Conservation (phyloP, 2,888 invertebrate genomes). For the Himalopsyche anomala region DNA sequence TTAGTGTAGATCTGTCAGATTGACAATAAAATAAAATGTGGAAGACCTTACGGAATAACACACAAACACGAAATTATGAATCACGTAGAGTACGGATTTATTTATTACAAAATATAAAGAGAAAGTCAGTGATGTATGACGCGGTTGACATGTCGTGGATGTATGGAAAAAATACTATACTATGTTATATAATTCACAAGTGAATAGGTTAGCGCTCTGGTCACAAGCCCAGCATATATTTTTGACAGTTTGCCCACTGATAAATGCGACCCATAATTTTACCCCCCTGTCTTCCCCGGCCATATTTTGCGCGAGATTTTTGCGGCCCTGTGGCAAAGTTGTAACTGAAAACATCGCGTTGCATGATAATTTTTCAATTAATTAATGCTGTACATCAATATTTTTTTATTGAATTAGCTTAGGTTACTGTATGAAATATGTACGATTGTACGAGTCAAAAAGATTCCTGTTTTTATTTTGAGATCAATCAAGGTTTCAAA, state of each 20-base stretch:
- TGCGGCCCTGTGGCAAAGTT: conserved; percentile 3
- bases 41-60: too few relatives aligned
- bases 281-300: conserved; percentile 47
- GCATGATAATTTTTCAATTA: too few relatives aligned
- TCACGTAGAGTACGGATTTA: conserved; percentile 16
- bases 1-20: too few relatives aligned
- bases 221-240: conserved; percentile 57
- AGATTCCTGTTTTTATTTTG: too few relatives aligned
- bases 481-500: too few relatives aligned
- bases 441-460: too few relatives aligned
- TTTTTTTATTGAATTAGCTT: too few relatives aligned
- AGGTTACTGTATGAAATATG: too few relatives aligned
- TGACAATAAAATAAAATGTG: too few relatives aligned
- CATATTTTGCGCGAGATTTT: background rate
- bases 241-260: conserved; percentile 58
- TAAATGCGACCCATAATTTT: conserved; percentile 57
- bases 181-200: conserved; percentile 41
- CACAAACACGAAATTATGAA: background rate
- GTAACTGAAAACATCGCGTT: too few relatives aligned
- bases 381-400: too few relatives aligned
- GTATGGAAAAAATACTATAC: conserved; percentile 7
- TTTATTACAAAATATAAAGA: conserved; percentile 34
- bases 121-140: conserved; percentile 36
- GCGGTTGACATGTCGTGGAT: conserved; percentile 23
- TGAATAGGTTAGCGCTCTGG: conserved; percentile 52